Conservation (phyloP, 2,888 invertebrate genomes). For the Mimachlamys varia region DNA sequence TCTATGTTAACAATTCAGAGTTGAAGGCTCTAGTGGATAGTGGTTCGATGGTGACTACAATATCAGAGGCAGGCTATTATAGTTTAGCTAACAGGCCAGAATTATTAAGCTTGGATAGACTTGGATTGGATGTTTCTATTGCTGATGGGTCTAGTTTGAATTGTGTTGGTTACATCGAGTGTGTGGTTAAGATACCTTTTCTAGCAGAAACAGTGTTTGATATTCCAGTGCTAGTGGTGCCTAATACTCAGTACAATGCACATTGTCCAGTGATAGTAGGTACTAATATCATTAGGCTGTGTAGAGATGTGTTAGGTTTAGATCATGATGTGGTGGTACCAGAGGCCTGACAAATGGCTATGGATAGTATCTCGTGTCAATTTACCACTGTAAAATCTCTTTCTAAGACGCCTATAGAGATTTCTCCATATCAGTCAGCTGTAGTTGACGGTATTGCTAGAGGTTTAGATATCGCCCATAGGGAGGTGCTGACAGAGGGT, state of each 20-base stretch:
- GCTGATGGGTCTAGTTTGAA: not conserved
- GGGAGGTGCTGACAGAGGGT: too few relatives aligned
- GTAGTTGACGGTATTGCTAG: too few relatives aligned
- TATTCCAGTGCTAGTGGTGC: not conserved
- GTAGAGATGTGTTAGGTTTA: not conserved
- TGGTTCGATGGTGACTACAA: conserved; percentile 17
- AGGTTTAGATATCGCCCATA: too few relatives aligned
- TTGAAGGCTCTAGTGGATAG: conserved; percentile 12
- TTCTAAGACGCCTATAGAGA: too few relatives aligned
- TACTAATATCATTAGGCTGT: not conserved
- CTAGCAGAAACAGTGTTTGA: not conserved
- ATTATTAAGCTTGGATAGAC: not conserved
- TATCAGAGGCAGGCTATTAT: not conserved
- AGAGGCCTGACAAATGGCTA: not conserved
- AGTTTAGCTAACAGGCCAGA: not conserved
- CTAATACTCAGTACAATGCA: not conserved
- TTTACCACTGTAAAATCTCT: too few relatives aligned
- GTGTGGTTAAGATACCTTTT: not conserved
- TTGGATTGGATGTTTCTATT: not conserved
- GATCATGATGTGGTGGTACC: not conserved
- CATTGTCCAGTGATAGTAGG: not conserved
- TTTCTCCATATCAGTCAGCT: not conserved
- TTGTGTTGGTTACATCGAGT: not conserved
- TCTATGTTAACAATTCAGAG: not conserved
- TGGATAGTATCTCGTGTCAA: not conserved